Conservation (phyloP, 2,797 vertebrate species). For the Leptodactylus fallax region DNA sequence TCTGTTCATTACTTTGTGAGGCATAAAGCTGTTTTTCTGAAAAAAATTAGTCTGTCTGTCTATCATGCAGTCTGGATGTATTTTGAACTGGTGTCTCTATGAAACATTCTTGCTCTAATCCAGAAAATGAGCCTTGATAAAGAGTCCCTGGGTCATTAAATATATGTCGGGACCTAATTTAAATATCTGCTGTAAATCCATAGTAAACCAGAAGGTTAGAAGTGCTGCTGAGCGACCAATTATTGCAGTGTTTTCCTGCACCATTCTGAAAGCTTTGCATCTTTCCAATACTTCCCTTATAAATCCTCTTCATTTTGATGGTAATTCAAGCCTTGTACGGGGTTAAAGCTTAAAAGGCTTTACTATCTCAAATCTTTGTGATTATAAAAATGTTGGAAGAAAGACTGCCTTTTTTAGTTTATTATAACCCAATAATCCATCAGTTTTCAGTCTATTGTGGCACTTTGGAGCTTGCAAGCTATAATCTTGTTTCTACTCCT, state of each 20-base stretch:
- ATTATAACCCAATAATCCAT: slow-evolving; percentile 29
- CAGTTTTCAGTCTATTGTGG: not conserved
- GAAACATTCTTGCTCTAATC: slow-evolving; percentile 24
- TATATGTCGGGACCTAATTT: not conserved
- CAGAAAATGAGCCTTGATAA: slow-evolving; percentile 27
- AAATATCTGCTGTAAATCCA: slow-evolving; percentile 34
- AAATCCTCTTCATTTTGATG: slow-evolving; percentile 28
- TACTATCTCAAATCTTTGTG: slow-evolving; percentile 34
- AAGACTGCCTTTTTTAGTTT: slow-evolving; percentile 16
- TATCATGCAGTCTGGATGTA: not conserved
- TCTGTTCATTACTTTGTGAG: slow-evolving; percentile 40
- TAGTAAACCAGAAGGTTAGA: slow-evolving; percentile 53
- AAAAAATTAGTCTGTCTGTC: not conserved
- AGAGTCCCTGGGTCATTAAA: slow-evolving; percentile 13
- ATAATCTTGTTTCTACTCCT: slow-evolving; percentile 14
- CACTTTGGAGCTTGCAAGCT: slow-evolving; percentile 34
- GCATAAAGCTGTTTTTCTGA: not conserved
- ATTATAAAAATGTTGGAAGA: slow-evolving; percentile 35
- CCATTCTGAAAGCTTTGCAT: slow-evolving; percentile 27
- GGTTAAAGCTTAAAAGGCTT: slow-evolving; percentile 29
- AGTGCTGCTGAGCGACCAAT: slow-evolving; percentile 46
- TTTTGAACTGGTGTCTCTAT: slow-evolving; percentile 40
- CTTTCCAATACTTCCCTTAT: slow-evolving; percentile 30
- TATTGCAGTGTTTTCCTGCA: not conserved
- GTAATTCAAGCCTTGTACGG: slow-evolving; percentile 20